Evolutionary conservation across 2,888 invertebrate species (phyloP), one percentile per base, ranked within the genome.

Genomic region (Ernsta delagoae): DNA sequence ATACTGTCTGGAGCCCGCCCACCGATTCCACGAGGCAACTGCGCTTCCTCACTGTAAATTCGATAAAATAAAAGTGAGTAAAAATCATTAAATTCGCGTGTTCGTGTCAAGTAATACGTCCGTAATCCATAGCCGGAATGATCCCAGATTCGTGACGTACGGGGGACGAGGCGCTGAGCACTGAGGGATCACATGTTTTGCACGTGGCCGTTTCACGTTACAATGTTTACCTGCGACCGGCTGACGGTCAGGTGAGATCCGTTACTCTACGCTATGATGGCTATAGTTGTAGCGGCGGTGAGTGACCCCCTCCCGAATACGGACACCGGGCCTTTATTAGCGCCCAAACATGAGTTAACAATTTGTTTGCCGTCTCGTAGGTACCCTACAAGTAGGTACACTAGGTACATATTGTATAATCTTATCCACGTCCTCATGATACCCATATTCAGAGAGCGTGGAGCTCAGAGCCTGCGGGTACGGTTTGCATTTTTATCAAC

Each of bases 1-100:
- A 93, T 93, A 93, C 86, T 90, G 92, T 92, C 92, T 92, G 91
- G 91, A 84, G 81, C 85, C 86, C 92, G 92, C 92, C 92, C 91
- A 87, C 90, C 78, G 82, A 89, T 86, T 88, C 88, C 83, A 86
- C 87, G 86, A 89, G 80, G 89, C 89, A 89, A 90, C 91, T 90
- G 90, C 91, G 92, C 91, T 92, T 90, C 90, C 89, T 88, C 84
- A 85, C 84, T 88, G 85, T 87, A 91, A 92, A 90, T 92, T 89
- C 88, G 84, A 92, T 92, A 87, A 90, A 90, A 92, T 92, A 91
- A 92, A 92, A 90, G 86, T 88, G 84, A 80, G 80, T 87, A 88
- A 90, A 90, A 92, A 90, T 86, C 86, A 90, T 90, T 90, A 88
- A 86, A 88, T 85, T 84, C 82, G 78, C 81, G 82, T 84, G 80